phyloP scores from a whole-genome alignment of 1,140 invertebrate species.

The Drosophila obscura region DNA sequence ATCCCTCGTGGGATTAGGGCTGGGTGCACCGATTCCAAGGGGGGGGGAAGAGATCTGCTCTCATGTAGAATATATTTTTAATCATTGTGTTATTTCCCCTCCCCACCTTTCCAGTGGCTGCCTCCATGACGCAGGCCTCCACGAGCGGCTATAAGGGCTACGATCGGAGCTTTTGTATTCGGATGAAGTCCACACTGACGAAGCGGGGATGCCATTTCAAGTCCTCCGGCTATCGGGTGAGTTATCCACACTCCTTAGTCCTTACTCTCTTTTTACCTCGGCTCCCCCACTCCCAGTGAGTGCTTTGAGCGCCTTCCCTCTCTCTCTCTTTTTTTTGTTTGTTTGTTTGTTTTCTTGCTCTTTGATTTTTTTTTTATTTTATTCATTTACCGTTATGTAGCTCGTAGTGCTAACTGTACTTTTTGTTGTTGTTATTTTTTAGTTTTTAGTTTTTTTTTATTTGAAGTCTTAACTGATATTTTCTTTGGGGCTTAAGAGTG shows the following conservation, averaged over 20 bases:
- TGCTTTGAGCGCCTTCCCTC: constrained; percentile 1
- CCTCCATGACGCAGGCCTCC: constrained; percentile 92
- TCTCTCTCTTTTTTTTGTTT: too few species aligned
- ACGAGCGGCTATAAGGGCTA: constrained; percentile 92
- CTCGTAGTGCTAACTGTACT: constrained; percentile 23
- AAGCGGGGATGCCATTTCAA: constrained; percentile 99
- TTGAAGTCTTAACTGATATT: constrained; percentile 26
- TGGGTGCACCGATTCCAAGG: too few species aligned
- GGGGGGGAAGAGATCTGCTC: too few species aligned
- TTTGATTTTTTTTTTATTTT: constrained; percentile 11
- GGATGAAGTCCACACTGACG: constrained; percentile 99
- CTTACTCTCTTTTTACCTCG: not conserved
- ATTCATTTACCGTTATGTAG: constrained; percentile 12
- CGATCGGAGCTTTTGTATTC: constrained; percentile 96
- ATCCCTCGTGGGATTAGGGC: not conserved
- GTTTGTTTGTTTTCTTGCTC: not conserved
- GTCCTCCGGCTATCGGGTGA: constrained; percentile 98
- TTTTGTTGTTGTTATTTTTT: not conserved
- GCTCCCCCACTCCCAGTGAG: not conserved
- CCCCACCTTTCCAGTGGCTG: constrained; percentile 89
- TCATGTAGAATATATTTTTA: too few species aligned
- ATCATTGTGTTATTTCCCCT: not conserved
- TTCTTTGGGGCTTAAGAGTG: constrained; percentile 2
- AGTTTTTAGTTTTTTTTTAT: not conserved
- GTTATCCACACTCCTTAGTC: constrained; percentile 79